phyloP scores from a whole-genome alignment of 2,113 vertebrate species.

The Dasyurus viverrinus region DNA sequence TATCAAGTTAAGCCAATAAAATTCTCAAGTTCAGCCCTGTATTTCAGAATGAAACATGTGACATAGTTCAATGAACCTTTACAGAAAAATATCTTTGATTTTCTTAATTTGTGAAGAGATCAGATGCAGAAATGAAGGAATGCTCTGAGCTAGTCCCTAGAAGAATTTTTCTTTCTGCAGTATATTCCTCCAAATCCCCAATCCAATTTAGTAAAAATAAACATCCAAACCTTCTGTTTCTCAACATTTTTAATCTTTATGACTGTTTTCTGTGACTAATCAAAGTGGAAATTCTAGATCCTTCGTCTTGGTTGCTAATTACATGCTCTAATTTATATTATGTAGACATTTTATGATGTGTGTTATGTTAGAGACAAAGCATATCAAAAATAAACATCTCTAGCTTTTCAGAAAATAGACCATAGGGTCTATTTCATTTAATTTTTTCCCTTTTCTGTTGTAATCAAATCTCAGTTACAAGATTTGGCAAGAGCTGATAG shows the following conservation, averaged over 20 bases:
- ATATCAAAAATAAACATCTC: slow-evolving; percentile 8
- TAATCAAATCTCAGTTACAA: slow-evolving; percentile 34
- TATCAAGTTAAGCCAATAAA: background rate
- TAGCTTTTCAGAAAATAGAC: background rate
- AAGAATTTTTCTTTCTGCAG: background rate
- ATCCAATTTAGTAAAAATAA: slow-evolving; percentile 32
- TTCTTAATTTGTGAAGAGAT: background rate
- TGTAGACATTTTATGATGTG: background rate
- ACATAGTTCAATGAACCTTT: background rate
- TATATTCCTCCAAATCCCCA: slow-evolving; percentile 20
- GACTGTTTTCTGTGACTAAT: background rate
- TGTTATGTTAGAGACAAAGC: slow-evolving; percentile 29
- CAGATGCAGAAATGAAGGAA: slow-evolving; percentile 3
- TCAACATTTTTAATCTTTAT: slow-evolving; percentile 17
- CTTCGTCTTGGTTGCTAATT: slow-evolving; percentile 33
- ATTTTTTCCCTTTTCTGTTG: background rate
- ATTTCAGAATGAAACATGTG: slow-evolving; percentile 13
- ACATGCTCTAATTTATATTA: background rate
- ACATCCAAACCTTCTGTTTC: background rate
- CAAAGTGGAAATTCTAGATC: slow-evolving; percentile 27
- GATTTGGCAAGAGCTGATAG: slow-evolving; percentile 48
- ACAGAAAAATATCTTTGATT: background rate
- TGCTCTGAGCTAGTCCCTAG: background rate
- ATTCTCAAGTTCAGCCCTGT: background rate
- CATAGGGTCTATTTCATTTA: slow-evolving; percentile 24